Base-by-base conservation (phyloP, 1,140 invertebrate species). In the Drosophila pectinifera region DNA sequence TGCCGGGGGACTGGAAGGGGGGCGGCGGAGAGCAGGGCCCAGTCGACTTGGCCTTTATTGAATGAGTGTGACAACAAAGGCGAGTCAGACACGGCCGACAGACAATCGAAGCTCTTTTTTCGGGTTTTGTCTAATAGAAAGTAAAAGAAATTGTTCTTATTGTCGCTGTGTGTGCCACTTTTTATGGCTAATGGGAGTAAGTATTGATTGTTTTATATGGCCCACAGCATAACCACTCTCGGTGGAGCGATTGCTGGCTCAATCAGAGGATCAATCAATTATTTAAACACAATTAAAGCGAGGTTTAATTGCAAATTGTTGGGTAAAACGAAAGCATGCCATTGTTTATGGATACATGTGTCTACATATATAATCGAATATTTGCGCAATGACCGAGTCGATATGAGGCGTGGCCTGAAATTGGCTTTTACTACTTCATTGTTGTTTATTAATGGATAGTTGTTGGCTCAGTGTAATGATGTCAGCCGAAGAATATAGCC, bases 1-100 rank as follows among this genome's bases (percentile, higher is more conserved):
- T 61, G n/a, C 59, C 46, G 59, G 58, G 34, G 43, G 43, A 45
- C 6, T 22, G 14, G 4, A 14, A 13, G 58, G 58, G 46, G 8
- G 45, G 14, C 11, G 5, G 64, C 8, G 31, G 11, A 5, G 28
- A 7, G n/a, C 64, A 68, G 73, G 69, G 74, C 63, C 45, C 55
- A 13, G 28, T 53, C 48, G 75, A 73, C 84, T 80, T 89, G 79
- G 84, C 80, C 83, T 88, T 88, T 88, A 88, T 88, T 88, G 83
- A 88, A 88, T 89, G 86, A 83, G 73, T 88, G 84, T 80, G 84
- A 89, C 84, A 88, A 80, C 84, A 78, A 89, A 88, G 62, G 75
- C 57, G 61, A 67, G 82, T 73, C 83, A 64, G 83, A 82, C 83
- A 54, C 43, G 69, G 56, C 77, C 28, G 57, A 38, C 48, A 49